These are phyloP conservation scores for Sebastes itinus DNA, from an alignment of 2,797 vertebrate species.

Conservation along the genomic window DNA sequence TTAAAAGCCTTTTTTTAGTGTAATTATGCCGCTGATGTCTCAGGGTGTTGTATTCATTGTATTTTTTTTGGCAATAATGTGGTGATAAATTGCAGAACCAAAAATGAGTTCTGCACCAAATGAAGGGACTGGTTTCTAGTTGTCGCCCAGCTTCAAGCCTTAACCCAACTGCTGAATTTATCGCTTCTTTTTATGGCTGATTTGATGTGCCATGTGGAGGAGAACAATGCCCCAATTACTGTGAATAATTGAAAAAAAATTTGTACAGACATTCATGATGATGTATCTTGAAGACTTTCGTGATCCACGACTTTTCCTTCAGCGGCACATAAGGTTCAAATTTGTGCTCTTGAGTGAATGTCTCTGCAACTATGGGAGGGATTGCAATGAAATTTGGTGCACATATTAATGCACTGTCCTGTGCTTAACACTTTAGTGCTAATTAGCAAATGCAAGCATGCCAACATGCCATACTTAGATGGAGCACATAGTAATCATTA, in stretches of 20 bases:
- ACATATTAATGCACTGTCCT: background rate
- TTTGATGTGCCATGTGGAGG: constrained; percentile 27
- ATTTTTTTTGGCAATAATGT: constrained; percentile 28
- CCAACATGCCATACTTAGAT: too few species aligned
- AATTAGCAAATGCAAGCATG: too few species aligned
- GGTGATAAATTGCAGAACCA: constrained; percentile 30
- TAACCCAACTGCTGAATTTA: constrained; percentile 39
- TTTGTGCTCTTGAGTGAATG: background rate
- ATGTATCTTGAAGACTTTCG: background rate
- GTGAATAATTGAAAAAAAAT: background rate
- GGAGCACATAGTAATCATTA: background rate
- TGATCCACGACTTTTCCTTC: background rate
- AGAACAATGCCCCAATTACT: constrained; percentile 36
- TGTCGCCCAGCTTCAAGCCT: constrained; percentile 43
- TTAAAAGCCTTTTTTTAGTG: constrained; percentile 45
- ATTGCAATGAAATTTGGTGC: background rate
- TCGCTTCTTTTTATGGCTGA: constrained; percentile 37
- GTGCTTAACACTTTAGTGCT: background rate
- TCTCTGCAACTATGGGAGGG: background rate
- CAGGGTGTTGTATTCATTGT: constrained; percentile 39
- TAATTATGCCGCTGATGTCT: constrained; percentile 56
- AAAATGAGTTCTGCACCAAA: constrained; percentile 26
- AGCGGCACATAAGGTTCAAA: background rate
- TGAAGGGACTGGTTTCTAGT: constrained; percentile 37
- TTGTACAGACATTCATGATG: background rate